Evolutionary conservation across 2,113 vertebrate species (phyloP).

Genomic region (Bolborhynchus lineola): DNA sequence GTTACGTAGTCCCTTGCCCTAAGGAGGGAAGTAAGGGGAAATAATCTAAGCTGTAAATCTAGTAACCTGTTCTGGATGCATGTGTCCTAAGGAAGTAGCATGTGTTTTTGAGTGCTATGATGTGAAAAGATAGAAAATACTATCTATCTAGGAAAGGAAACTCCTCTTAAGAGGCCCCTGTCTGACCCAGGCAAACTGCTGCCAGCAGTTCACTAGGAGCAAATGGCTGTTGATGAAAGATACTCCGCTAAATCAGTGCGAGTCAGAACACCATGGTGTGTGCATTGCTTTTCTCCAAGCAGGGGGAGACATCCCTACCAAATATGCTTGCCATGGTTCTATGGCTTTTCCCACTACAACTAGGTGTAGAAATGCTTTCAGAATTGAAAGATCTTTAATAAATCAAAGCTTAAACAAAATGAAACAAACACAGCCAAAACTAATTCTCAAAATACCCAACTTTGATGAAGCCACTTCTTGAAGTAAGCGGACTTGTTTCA

Average conservation of each 20-base stretch:
- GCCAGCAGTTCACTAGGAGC: neutral
- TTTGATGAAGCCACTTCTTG: constrained; percentile 43
- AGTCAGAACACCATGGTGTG: neutral
- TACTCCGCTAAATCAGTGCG: neutral
- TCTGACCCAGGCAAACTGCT: neutral
- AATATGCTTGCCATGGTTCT: neutral
- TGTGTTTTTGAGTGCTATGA: neutral
- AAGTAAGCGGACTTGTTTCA: constrained; percentile 35
- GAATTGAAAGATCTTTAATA: neutral
- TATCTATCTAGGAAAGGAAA: neutral
- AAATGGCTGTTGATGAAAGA: constrained; percentile 1
- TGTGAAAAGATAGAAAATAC: neutral
- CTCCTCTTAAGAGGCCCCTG: neutral
- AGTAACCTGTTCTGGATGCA: neutral
- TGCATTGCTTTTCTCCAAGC: neutral
- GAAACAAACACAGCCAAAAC: constrained; percentile 1
- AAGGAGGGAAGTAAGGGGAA: neutral
- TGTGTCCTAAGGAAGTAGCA: neutral
- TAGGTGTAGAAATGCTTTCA: constrained; percentile 24
- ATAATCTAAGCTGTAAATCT: neutral
- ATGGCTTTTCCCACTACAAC: neutral
- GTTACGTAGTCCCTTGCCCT: neutral
- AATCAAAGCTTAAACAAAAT: constrained; percentile 7
- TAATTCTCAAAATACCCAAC: constrained; percentile 11
- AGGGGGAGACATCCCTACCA: neutral